A percentile compares a stretch with the other conserved stretches of the same genome.
Evolutionary conservation across 2,888 invertebrate species (phyloP).

Genomic region (Protophormia terraenovae): DNA sequence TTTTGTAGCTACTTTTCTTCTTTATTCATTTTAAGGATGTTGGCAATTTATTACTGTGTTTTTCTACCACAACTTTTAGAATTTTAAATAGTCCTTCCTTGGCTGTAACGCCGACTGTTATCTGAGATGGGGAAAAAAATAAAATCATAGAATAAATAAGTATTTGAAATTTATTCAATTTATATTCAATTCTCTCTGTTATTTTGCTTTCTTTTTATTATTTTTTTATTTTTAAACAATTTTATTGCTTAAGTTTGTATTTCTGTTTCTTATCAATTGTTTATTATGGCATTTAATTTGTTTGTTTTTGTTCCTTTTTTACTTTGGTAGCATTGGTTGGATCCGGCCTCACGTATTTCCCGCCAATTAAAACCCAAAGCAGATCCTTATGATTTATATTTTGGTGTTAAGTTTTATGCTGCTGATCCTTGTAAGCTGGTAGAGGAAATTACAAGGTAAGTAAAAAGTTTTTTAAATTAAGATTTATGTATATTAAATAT

Average conservation of each 20-base stretch:
- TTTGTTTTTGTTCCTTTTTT: slow-evolving; percentile 29
- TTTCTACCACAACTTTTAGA: slow-evolving; percentile 36
- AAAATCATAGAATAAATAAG: slow-evolving; percentile 26
- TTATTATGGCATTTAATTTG: neutral
- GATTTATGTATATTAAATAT: too few relatives aligned
- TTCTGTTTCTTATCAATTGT: neutral
- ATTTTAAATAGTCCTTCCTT: slow-evolving; percentile 39
- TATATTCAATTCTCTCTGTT: slow-evolving; percentile 43
- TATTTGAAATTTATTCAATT: slow-evolving; percentile 53
- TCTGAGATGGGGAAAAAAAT: neutral
- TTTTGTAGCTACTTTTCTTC: neutral
- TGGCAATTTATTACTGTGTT: slow-evolving; percentile 53
- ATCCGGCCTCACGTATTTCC: slow-evolving; percentile 92
- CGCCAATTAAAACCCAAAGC: slow-evolving; percentile 90
- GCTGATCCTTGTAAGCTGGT: slow-evolving; percentile 97
- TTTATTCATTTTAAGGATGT: slow-evolving; percentile 15
- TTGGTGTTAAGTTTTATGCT: slow-evolving; percentile 98
- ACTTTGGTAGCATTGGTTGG: slow-evolving; percentile 99
- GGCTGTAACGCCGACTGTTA: slow-evolving; percentile 15
- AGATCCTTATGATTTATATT: slow-evolving; percentile 93
- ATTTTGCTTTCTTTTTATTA: slow-evolving; percentile 35
- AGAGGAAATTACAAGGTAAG: slow-evolving; percentile 96
- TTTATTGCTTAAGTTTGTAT: neutral
- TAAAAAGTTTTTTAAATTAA: neutral
- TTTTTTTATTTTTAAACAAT: neutral